Evolutionary conservation across 2,888 invertebrate species (phyloP).

Genomic region (Eustalomyia histrio): DNA sequence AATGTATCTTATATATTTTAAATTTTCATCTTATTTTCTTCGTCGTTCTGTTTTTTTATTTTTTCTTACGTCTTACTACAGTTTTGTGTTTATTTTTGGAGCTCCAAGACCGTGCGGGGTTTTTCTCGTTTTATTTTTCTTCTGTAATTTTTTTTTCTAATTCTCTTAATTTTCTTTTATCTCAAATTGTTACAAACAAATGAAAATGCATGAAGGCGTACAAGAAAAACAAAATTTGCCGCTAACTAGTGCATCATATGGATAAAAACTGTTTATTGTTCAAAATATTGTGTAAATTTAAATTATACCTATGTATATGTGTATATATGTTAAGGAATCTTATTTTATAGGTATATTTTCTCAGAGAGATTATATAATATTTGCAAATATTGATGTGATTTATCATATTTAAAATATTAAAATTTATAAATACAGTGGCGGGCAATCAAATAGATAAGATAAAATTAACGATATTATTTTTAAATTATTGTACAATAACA

Average conservation of each 20-base stretch:
- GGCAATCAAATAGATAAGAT: no score
- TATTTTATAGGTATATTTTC: conserved; percentile 10
- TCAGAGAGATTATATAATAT: conserved; percentile 31
- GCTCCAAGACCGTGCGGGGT: conserved; percentile 59
- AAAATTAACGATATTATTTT: no score
- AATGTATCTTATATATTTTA: not conserved
- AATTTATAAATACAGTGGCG: not conserved
- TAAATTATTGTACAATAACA: no score
- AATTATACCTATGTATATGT: not conserved
- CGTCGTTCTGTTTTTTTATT: conserved; percentile 43
- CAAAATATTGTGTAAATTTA: conserved; percentile 16
- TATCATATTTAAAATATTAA: not conserved
- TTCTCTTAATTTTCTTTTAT: not conserved
- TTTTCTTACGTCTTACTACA: conserved; percentile 35
- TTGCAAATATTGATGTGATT: conserved; percentile 13
- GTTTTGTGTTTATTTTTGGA: conserved; percentile 65
- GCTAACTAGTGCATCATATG: not conserved
- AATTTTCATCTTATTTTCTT: not conserved
- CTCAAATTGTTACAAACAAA: conserved; percentile 24
- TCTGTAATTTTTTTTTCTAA: conserved; percentile 31
- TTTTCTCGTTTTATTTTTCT: conserved; percentile 26
- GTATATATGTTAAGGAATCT: not conserved
- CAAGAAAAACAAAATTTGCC: conserved; percentile 1
- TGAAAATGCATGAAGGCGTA: conserved; percentile 21
- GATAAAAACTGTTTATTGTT: not conserved